phyloP scores from a whole-genome alignment of 2,888 invertebrate species.

The Acleris literana region DNA sequence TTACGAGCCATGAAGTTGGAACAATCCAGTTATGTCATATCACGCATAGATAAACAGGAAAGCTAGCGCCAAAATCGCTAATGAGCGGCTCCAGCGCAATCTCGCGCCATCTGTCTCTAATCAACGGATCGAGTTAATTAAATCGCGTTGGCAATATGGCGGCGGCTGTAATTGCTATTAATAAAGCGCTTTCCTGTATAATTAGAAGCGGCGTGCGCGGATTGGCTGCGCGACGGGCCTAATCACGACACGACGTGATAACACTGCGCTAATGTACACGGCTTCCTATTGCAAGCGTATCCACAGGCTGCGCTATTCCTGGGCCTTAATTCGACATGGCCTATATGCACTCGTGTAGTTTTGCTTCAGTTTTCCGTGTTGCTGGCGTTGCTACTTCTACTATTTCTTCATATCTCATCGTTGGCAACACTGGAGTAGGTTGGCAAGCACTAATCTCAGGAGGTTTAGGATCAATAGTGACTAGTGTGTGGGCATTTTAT shows the following conservation, averaged over 20 bases:
- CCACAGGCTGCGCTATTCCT: slow-evolving; percentile 36
- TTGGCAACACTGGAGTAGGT: no score
- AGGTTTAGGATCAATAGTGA: no score
- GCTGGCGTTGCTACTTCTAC: no score
- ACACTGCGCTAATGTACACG: slow-evolving; percentile 74
- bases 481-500: no score
- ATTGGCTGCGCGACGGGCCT: slow-evolving; percentile 75
- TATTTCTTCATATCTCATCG: no score
- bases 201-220: slow-evolving; percentile 74
- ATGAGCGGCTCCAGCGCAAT: slow-evolving; percentile 66
- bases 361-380: no score
- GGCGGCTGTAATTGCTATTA: slow-evolving; percentile 82
- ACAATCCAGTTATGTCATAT: background rate
- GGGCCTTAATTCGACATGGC: no score
- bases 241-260: slow-evolving; percentile 80
- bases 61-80: slow-evolving; percentile 61
- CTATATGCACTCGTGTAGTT: no score
- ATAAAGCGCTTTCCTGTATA: slow-evolving; percentile 82
- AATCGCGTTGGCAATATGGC: slow-evolving; percentile 82
- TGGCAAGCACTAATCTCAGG: no score
- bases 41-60: slow-evolving; percentile 19
- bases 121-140: slow-evolving; percentile 82
- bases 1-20: no score
- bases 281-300: slow-evolving; percentile 62
- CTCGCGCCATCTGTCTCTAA: slow-evolving; percentile 81